Base-by-base conservation (phyloP, 2,888 invertebrate species). In the Acleris literana region DNA sequence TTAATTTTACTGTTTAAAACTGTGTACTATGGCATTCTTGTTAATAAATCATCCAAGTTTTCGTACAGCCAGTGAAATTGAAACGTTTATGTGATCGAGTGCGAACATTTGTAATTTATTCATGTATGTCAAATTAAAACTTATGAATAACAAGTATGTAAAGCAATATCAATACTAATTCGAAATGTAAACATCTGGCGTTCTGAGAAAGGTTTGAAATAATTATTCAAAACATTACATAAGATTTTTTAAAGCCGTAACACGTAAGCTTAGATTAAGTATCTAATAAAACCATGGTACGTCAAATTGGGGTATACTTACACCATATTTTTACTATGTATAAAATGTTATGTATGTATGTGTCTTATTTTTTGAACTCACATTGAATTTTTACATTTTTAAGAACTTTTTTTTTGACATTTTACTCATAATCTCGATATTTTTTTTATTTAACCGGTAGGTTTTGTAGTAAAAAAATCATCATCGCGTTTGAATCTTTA, bases 41-140 rank as follows among this genome's bases (percentile, higher is more conserved):
- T 52, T 59, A 51, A 39, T 39, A 39, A 39, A 39, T 39, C 39
- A 39, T 13, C 39, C 13, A 13, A 39, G 39, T 39, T 39, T 39
- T 39, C 39, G 39, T 39, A 51, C 60, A 18, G 59, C 53, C 25
- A 63, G 70, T 68, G 65, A 65, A 68, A 70, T 64, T 68, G 57
- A 67, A 67, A 64, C 57, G 53, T 51, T 64, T 51, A 58, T 64
- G 64, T 58, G 64, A 53, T 61, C 62, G 64, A 69, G 66, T 62
- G 64, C 55, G 53, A 67, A 65, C 51, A 20, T 55, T 39, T 46
- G 17, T 52, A 46, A 61, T 46, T 61, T 66, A 61, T 33, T 22
- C 43, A 17, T 57, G 51, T 51, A n/a, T 51, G 51, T 56, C 65
- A 56, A 54, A 60, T 33, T 11, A 4, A 43, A 60, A 56, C 56